Percentiles rank a stretch among this genome's conserved stretches.
Conservation (phyloP, 2,797 vertebrate genomes). For the Pteronotus mesoamericanus region DNA sequence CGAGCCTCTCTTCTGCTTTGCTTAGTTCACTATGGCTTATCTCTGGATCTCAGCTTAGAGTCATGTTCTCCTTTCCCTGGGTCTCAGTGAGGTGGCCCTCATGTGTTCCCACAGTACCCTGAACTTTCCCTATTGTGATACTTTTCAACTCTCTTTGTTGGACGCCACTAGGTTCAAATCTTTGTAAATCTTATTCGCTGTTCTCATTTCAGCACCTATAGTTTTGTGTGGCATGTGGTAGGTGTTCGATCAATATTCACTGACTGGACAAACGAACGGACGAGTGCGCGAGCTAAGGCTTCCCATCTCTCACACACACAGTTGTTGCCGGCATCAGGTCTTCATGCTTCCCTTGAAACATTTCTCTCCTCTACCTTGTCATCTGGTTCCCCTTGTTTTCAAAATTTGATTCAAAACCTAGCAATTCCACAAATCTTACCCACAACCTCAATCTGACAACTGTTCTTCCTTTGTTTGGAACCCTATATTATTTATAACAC, state of each 20-base stretch:
- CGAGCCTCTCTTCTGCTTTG: background rate
- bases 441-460: background rate
- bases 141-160: background rate
- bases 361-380: background rate
- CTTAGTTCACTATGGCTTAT: rapidly evolving
- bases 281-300: background rate
- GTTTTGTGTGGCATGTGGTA: background rate
- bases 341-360: background rate
- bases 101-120: background rate
- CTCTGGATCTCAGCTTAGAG: background rate
- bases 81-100: background rate
- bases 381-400: background rate
- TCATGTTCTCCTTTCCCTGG: no score
- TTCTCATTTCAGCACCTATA: background rate
- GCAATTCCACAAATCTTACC: background rate
- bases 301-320: background rate
- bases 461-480: background rate
- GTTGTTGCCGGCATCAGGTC: background rate
- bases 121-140: background rate
- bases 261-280: background rate
- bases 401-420: background rate
- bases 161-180: background rate
- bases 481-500: background rate
- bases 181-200: background rate
- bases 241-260: background rate